phyloP scores from a whole-genome alignment of 2,113 vertebrate species.

The Chlamydotis undulata region DNA sequence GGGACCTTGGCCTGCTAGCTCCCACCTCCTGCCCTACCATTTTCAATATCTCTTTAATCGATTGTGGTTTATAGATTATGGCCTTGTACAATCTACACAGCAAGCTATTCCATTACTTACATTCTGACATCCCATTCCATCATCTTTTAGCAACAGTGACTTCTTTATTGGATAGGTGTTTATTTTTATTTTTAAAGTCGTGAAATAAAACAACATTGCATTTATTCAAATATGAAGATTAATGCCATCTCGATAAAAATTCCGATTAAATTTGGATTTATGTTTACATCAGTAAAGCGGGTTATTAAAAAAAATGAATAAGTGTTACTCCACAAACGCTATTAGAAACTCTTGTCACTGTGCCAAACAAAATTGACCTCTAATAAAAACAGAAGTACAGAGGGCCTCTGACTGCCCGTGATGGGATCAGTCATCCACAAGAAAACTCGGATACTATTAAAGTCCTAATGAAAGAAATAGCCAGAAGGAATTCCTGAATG shows the following conservation, averaged over 20 bases:
- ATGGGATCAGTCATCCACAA: constrained; percentile 53
- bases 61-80: constrained; percentile 54
- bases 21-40: constrained; percentile 6
- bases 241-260: constrained; percentile 32
- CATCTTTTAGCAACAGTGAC: constrained; percentile 51
- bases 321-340: not conserved
- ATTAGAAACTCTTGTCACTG: constrained; percentile 24
- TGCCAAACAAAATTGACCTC: constrained; percentile 63
- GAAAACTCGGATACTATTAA: constrained; percentile 41
- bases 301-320: constrained; percentile 32
- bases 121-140: constrained; percentile 62
- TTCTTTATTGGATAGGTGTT: constrained; percentile 57
- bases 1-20: not conserved
- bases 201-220: constrained; percentile 44
- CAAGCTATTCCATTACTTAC: constrained; percentile 48
- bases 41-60: constrained; percentile 42
- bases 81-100: constrained; percentile 18
- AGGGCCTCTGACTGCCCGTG: constrained; percentile 41
- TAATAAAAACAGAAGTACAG: constrained; percentile 64
- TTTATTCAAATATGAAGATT: constrained; percentile 63
- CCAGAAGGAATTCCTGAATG: constrained; percentile 46
- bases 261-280: constrained; percentile 71
- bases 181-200: constrained; percentile 51
- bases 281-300: constrained; percentile 40
- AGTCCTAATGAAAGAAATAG: constrained; percentile 53